A percentile compares a stretch with the other conserved stretches of the same genome.
Evolutionary conservation across 2,888 invertebrate genomes (phyloP).

Genomic region (Hemistola chrysoprasaria): DNA sequence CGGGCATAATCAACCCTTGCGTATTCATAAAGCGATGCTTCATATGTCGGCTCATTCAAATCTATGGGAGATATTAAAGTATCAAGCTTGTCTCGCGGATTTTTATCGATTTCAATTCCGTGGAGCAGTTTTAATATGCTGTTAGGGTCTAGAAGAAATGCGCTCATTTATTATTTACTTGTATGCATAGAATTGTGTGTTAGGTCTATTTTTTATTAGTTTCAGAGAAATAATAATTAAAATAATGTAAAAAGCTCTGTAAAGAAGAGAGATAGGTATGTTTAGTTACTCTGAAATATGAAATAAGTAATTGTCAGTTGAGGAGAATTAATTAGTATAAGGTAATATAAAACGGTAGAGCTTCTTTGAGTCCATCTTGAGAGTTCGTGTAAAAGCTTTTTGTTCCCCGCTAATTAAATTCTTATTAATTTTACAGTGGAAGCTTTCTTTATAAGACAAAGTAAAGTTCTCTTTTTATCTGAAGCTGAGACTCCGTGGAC

Average conservation of each 20-base stretch:
- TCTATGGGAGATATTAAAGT: slow-evolving; percentile 17
- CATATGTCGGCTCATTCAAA: slow-evolving; percentile 36
- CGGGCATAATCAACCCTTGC: slow-evolving; percentile 68
- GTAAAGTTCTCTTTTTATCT: slow-evolving; percentile 47
- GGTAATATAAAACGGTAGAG: slow-evolving; percentile 14
- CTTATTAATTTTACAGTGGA: slow-evolving; percentile 47
- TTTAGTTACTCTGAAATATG: no score
- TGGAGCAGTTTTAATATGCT: background rate
- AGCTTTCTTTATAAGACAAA: slow-evolving; percentile 29
- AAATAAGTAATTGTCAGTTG: no score
- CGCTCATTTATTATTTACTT: no score
- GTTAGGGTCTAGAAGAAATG: no score
- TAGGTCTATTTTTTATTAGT: no score
- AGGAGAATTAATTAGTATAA: slow-evolving; percentile 14
- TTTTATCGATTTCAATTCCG: slow-evolving; percentile 11
- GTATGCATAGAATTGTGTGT: no score
- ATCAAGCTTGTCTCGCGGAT: slow-evolving; percentile 16
- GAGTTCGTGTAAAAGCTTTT: slow-evolving; percentile 32
- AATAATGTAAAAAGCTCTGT: no score
- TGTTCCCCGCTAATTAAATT: slow-evolving; percentile 60
- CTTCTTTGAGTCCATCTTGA: slow-evolving; percentile 9
- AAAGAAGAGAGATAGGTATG: no score
- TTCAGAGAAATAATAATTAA: no score
- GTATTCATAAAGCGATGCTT: slow-evolving; percentile 66
- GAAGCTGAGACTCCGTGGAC: slow-evolving; percentile 49